Percentiles rank a stretch among this genome's conserved stretches.
Evolutionary conservation across 2,888 invertebrate species (phyloP).

Genomic region (Tipula lateralis): DNA sequence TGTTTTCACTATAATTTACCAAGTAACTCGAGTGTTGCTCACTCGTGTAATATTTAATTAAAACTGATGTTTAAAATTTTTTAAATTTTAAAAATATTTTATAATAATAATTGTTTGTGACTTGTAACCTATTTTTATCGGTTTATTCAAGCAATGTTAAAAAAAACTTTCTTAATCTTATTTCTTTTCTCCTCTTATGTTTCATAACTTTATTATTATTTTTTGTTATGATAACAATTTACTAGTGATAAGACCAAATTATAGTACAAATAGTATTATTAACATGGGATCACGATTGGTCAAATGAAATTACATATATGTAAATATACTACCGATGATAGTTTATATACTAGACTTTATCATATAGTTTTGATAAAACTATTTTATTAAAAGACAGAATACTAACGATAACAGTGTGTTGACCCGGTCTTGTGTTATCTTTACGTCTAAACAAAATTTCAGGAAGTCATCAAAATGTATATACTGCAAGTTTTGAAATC

Average conservation of each 20-base stretch:
- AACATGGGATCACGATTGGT: neutral
- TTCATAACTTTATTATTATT: neutral
- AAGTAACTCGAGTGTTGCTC: no score
- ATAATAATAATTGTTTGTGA: neutral
- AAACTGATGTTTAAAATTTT: no score
- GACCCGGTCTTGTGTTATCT: no score
- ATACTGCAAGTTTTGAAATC: no score
- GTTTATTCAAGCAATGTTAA: neutral
- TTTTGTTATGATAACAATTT: neutral
- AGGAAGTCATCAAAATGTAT: no score
- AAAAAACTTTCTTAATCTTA: neutral
- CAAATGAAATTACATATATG: neutral
- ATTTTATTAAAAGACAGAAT: no score
- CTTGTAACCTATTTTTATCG: neutral
- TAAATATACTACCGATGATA: neutral
- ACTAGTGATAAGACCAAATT: neutral
- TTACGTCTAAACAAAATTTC: no score
- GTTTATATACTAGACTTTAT: neutral
- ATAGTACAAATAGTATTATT: neutral
- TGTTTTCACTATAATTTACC: neutral
- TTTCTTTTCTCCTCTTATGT: neutral
- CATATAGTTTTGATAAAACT: no score
- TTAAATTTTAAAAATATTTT: neutral
- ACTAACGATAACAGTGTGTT: no score
- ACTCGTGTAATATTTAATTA: no score